A percentile compares a stretch with the other conserved stretches of the same genome.
phyloP scores from a whole-genome alignment of 2,113 vertebrate genomes.

The Mesocricetus auratus region DNA sequence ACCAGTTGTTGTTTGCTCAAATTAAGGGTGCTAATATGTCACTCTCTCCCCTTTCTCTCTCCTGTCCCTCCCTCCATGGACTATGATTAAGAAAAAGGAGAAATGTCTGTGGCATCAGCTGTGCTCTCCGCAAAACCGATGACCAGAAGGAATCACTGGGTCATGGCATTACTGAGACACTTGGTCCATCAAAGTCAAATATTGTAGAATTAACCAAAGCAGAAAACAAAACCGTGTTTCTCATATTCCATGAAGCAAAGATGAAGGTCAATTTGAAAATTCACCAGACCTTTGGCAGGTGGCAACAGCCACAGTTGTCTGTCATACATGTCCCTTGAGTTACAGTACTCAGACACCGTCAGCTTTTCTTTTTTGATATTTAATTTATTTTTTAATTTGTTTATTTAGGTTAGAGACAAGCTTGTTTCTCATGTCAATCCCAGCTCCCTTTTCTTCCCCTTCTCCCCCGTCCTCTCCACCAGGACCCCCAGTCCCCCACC shows the following conservation, averaged over 20 bases:
- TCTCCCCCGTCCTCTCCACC: no score
- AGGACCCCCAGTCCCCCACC: no score
- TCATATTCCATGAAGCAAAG: constrained; percentile 92
- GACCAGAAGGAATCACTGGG: constrained; percentile 87
- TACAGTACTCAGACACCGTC: constrained; percentile 90
- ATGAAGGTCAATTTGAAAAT: constrained; percentile 92
- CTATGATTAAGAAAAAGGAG: not conserved
- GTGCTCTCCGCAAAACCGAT: no score
- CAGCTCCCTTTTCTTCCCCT: no score
- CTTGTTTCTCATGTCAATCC: no score
- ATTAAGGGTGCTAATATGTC: not conserved
- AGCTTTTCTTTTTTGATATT: no score
- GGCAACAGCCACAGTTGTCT: constrained; percentile 90
- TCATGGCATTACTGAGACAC: constrained; percentile 91
- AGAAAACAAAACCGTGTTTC: constrained; percentile 89
- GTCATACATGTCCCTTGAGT: constrained; percentile 92
- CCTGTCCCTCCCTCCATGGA: not conserved
- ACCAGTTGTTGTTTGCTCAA: not conserved
- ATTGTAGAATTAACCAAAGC: constrained; percentile 90
- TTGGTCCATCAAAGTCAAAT: constrained; percentile 89
- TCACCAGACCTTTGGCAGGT: constrained; percentile 93
- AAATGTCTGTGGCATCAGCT: no score
- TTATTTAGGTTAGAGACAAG: no score
- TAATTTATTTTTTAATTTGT: constrained; percentile 85
- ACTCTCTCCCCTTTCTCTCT: not conserved